phyloP scores from a whole-genome alignment of 2,113 vertebrate species.

The Chrysemys picta region DNA sequence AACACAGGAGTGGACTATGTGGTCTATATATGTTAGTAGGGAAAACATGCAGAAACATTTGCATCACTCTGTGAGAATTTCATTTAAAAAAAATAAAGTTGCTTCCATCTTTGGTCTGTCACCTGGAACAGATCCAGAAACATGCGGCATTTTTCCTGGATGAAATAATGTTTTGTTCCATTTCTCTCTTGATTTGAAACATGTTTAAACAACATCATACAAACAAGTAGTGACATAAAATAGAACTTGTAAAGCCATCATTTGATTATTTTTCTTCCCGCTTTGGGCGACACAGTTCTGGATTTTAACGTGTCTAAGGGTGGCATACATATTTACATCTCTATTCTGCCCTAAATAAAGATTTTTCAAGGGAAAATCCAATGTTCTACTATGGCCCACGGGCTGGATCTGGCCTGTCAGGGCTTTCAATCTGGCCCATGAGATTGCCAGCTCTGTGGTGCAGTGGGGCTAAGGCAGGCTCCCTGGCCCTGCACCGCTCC shows the following conservation, averaged over 20 bases:
- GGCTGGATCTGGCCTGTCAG: too few relatives aligned
- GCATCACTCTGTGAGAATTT: not conserved
- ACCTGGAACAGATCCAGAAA: not conserved
- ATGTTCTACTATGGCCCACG: not conserved
- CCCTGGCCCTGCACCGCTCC: too few relatives aligned
- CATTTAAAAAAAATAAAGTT: not conserved
- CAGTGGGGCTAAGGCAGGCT: too few relatives aligned
- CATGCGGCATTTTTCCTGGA: not conserved
- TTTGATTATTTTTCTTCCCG: not conserved
- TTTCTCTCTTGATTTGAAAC: not conserved
- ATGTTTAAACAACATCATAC: not conserved
- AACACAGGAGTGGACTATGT: not conserved
- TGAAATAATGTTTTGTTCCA: not conserved
- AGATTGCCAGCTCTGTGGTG: too few relatives aligned
- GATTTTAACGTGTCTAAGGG: not conserved
- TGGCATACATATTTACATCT: not conserved
- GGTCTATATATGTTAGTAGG: not conserved
- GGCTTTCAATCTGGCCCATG: too few relatives aligned
- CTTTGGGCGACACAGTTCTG: not conserved
- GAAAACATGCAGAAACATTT: not conserved
- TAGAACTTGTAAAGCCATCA: too few relatives aligned
- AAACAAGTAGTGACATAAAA: not conserved
- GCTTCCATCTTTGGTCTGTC: not conserved
- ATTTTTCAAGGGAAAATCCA: not conserved
- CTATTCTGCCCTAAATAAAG: not conserved